Percentiles rank a stretch among this genome's conserved stretches.
These are phyloP conservation scores for Papilio xuthus DNA, from an alignment of 1,140 invertebrate species.

Conservation along the genomic window DNA sequence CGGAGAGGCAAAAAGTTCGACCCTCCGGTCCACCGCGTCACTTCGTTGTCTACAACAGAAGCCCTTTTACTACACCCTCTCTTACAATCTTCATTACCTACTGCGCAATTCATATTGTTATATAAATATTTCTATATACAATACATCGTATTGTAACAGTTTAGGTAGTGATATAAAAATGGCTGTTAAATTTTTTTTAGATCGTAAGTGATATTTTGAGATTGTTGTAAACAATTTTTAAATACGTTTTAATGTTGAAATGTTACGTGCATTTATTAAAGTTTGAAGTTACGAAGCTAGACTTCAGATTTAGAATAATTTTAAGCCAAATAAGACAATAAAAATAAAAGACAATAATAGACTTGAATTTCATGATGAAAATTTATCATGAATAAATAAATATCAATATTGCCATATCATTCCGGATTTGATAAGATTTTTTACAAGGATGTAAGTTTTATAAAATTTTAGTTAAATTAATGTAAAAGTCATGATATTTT, in stretches of 20 bases:
- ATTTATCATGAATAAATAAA: conserved; percentile 20
- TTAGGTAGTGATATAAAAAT: conserved; percentile 71
- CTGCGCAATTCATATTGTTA: conserved; percentile 44
- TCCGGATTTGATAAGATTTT: conserved; percentile 35
- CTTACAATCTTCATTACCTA: conserved; percentile 40
- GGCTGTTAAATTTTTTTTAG: conserved; percentile 75
- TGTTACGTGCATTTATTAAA: conserved; percentile 59
- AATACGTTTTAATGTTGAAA: conserved; percentile 62
- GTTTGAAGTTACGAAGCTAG: conserved; percentile 44
- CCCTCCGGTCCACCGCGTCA: conserved; percentile 68
- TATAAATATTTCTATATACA: conserved; percentile 9
- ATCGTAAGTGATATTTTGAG: conserved; percentile 61
- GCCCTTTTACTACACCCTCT: conserved; percentile 33
- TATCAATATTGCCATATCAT: conserved; percentile 37
- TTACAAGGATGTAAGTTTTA: conserved; percentile 8
- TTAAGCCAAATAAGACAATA: conserved; percentile 61
- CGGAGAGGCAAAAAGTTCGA: conserved; percentile 70
- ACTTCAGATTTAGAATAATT: conserved; percentile 58
- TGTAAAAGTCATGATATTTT: not conserved
- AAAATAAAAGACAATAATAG: conserved; percentile 39
- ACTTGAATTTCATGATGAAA: conserved; percentile 14
- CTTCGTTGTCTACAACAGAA: conserved; percentile 60
- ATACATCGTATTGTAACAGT: conserved; percentile 42
- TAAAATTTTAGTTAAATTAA: not conserved
- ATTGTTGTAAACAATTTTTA: conserved; percentile 70